A percentile compares a stretch with the other conserved stretches of the same genome.
These are phyloP conservation scores for Maccullochella peelii DNA, from an alignment of 2,113 vertebrate genomes.

Conservation along the genomic window DNA sequence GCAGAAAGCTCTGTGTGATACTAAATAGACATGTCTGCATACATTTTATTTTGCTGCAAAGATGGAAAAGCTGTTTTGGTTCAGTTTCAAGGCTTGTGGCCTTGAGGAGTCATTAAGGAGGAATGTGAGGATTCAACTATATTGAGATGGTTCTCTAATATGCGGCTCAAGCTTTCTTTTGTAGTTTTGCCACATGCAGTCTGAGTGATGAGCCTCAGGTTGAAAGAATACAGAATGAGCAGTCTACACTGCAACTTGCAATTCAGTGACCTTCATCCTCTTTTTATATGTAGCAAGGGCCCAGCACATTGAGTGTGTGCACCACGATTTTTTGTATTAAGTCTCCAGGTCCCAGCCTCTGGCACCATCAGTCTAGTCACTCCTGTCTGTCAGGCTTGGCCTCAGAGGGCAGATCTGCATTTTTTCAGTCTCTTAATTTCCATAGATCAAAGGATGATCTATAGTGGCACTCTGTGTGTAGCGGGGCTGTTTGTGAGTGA, in stretches of 20 bases:
- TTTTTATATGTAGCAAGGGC: conserved; percentile 29
- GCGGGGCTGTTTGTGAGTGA: conserved; percentile 35
- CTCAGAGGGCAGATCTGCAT: conserved; percentile 38
- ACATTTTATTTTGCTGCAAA: conserved; percentile 30
- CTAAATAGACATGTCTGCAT: conserved; percentile 36
- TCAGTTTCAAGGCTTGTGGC: conserved; percentile 9
- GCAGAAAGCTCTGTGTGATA: not conserved
- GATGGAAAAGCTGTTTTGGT: conserved; percentile 15
- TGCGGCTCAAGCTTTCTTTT: conserved; percentile 29
- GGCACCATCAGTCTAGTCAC: conserved; percentile 49
- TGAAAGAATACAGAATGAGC: conserved; percentile 31
- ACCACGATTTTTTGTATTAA: conserved; percentile 17
- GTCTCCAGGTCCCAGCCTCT: conserved; percentile 22
- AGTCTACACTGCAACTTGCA: conserved; percentile 1
- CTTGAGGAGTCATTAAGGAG: conserved; percentile 49
- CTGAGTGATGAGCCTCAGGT: conserved; percentile 41
- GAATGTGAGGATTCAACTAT: conserved; percentile 30
- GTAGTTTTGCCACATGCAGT: conserved; percentile 30
- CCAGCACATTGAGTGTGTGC: conserved; percentile 21
- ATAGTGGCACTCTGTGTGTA: conserved; percentile 24
- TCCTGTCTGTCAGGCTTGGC: conserved; percentile 55
- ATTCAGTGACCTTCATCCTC: conserved; percentile 35
- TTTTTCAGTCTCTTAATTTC: conserved; percentile 58
- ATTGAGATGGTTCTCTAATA: conserved; percentile 36
- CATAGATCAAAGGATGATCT: conserved; percentile 64